phyloP scores from a whole-genome alignment of 2,113 vertebrate species.

The Bombycilla garrulus region DNA sequence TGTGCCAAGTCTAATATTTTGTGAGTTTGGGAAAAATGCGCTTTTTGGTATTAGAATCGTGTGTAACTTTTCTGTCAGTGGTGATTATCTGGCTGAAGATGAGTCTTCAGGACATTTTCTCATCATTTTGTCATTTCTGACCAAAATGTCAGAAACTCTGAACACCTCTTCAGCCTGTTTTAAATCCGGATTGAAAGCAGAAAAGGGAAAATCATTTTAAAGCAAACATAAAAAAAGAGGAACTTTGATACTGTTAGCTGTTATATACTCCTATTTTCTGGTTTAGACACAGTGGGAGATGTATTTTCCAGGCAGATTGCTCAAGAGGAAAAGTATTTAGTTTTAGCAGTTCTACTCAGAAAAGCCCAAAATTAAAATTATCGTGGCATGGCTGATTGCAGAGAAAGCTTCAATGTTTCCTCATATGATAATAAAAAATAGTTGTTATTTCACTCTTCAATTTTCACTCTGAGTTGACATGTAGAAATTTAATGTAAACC shows the following conservation, averaged over 20 bases:
- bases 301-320: not conserved
- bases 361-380: not conserved
- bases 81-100: not conserved
- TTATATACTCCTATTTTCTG: not conserved
- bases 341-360: not conserved
- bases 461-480: not conserved
- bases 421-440: not conserved
- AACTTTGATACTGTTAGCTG: not conserved
- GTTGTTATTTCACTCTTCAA: not conserved
- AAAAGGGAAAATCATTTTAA: not conserved
- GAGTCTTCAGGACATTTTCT: not conserved
- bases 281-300: not conserved
- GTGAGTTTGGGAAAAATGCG: not conserved
- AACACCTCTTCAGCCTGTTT: not conserved
- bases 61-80: not conserved
- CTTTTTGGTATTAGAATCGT: not conserved
- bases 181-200: not conserved
- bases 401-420: not conserved
- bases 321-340: not conserved
- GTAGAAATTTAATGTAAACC: not conserved
- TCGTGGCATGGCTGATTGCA: not conserved
- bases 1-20: not conserved
- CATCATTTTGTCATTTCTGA: not conserved
- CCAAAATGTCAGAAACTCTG: slow-evolving; percentile 5
- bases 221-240: not conserved